Percentiles rank a stretch among this genome's conserved stretches.
Evolutionary conservation across 2,888 invertebrate species (phyloP).

Genomic region (Bellardia pandia): DNA sequence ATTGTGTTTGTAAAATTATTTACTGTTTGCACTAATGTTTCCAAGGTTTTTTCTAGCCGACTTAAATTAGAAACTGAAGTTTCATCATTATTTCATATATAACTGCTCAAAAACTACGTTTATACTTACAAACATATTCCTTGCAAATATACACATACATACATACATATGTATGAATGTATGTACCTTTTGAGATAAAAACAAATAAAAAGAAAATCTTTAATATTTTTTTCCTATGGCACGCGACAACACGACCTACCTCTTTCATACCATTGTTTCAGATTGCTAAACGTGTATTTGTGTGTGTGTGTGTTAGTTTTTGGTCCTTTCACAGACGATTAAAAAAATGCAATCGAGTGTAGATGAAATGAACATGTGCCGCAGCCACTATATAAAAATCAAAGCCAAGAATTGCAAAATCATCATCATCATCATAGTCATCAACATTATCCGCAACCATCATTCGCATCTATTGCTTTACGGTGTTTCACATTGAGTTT

Average conservation of each 20-base stretch:
- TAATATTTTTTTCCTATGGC: slow-evolving; percentile 60
- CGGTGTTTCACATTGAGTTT: slow-evolving; percentile 29
- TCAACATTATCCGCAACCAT: slow-evolving; percentile 39
- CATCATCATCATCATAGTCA: slow-evolving; percentile 59
- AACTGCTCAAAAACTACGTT: too few relatives aligned
- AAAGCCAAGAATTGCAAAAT: slow-evolving; percentile 58
- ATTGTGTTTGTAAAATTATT: too few relatives aligned
- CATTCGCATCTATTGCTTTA: slow-evolving; percentile 14
- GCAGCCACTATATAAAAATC: slow-evolving; percentile 55
- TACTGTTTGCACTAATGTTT: too few relatives aligned
- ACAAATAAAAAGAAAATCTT: slow-evolving; percentile 31
- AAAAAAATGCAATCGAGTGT: slow-evolving; percentile 70
- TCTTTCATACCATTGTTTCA: slow-evolving; percentile 58
- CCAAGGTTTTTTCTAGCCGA: too few relatives aligned
- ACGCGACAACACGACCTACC: slow-evolving; percentile 74
- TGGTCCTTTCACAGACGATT: slow-evolving; percentile 51
- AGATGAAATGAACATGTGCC: slow-evolving; percentile 71
- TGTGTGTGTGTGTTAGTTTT: slow-evolving; percentile 7
- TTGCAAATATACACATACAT: neutral
- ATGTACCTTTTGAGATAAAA: slow-evolving; percentile 48
- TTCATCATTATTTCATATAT: too few relatives aligned
- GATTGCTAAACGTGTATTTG: neutral
- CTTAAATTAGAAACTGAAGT: too few relatives aligned
- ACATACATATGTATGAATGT: neutral
- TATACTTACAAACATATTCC: neutral